Evolutionary conservation across 2,888 invertebrate genomes (phyloP).

Genomic region (Orthosia incerta): DNA sequence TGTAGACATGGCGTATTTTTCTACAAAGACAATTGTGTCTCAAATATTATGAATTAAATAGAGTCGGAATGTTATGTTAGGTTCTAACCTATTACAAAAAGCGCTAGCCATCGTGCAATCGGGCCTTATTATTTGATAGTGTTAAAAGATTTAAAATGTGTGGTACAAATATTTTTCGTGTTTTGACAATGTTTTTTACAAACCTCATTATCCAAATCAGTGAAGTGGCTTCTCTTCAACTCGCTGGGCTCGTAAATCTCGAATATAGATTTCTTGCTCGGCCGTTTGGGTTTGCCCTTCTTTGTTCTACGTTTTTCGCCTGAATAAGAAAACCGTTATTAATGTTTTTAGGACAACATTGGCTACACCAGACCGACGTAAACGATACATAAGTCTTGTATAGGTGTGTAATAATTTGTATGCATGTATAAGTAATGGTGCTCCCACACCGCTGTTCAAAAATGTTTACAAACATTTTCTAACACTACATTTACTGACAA

Average conservation of each 20-base stretch:
- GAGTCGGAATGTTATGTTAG: background rate
- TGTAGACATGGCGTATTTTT: too few relatives aligned
- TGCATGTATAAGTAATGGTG: too few relatives aligned
- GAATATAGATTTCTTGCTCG: slow-evolving; percentile 96
- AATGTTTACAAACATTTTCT: too few relatives aligned
- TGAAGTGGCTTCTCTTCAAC: slow-evolving; percentile 98
- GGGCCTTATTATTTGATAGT: background rate
- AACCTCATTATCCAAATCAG: slow-evolving; percentile 97
- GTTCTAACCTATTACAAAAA: background rate
- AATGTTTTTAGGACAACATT: background rate
- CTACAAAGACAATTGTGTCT: too few relatives aligned
- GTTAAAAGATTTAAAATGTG: background rate
- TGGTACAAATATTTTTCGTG: background rate
- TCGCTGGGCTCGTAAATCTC: slow-evolving; percentile 99
- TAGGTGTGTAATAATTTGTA: too few relatives aligned
- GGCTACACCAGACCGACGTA: too few relatives aligned
- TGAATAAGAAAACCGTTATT: slow-evolving; percentile 48
- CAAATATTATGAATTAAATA: background rate
- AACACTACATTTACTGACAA: too few relatives aligned
- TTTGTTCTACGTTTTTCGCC: slow-evolving; percentile 92
- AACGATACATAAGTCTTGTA: too few relatives aligned
- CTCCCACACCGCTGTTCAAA: too few relatives aligned
- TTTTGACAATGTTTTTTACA: slow-evolving; percentile 25
- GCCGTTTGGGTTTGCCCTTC: slow-evolving; percentile 94
- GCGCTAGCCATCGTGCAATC: too few relatives aligned